These are phyloP conservation scores for Hydra vulgaris DNA, from an alignment of 30 jellyfish, hydroid and myxozoan genomes.

Conservation along the genomic window DNA sequence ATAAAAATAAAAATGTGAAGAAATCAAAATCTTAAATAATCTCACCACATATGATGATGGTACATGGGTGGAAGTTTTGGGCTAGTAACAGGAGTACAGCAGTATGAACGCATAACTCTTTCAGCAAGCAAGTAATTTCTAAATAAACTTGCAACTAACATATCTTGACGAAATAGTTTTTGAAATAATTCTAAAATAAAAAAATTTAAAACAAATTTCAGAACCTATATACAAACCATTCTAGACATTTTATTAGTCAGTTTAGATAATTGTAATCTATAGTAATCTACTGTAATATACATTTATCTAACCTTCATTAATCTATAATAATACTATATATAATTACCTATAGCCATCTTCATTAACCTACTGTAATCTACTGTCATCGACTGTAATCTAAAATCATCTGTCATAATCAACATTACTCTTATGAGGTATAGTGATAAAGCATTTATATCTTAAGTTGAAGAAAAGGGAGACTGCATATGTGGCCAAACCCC, in stretches of 20 bases:
- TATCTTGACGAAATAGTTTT: conserved; percentile 91
- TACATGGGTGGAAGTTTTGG: conserved; percentile 98
- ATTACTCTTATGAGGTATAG: too few relatives aligned
- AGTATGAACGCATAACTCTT: conserved; percentile 85
- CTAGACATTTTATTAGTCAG: neutral
- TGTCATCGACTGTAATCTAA: too few relatives aligned
- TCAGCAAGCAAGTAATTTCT: conserved; percentile 83
- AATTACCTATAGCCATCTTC: too few relatives aligned
- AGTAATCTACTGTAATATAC: too few relatives aligned
- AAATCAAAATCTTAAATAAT: neutral
- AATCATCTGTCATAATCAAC: too few relatives aligned
- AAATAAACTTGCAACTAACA: conserved; percentile 79
- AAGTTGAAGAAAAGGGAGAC: too few relatives aligned
- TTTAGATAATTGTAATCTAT: too few relatives aligned
- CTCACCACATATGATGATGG: conserved; percentile 89
- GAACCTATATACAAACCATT: neutral
- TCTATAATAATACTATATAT: too few relatives aligned
- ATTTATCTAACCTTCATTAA: too few relatives aligned
- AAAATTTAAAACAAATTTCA: neutral
- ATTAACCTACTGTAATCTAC: too few relatives aligned
- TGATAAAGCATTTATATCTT: too few relatives aligned
- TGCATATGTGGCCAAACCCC: too few relatives aligned
- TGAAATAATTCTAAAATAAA: conserved; percentile 55
- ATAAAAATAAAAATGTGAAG: neutral
- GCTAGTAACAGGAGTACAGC: conserved; percentile 76